phyloP scores from a whole-genome alignment of 2,113 vertebrate genomes.

The Uria lomvia region DNA sequence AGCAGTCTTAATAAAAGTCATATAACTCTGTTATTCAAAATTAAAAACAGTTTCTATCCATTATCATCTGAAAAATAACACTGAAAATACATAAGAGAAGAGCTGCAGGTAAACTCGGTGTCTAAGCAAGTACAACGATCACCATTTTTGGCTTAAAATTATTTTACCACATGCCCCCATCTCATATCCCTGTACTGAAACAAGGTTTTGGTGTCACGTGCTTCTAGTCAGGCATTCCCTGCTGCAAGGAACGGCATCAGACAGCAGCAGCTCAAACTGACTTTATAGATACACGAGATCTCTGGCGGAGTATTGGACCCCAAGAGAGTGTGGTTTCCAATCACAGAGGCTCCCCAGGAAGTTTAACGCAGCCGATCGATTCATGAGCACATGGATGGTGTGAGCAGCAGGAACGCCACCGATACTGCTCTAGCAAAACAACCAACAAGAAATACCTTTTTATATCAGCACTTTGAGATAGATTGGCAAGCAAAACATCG shows the following conservation, averaged over 20 bases:
- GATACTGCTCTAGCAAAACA: neutral
- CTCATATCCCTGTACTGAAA: neutral
- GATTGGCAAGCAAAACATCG: neutral
- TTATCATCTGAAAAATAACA: neutral
- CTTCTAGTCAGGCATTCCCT: neutral
- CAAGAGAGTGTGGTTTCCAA: neutral
- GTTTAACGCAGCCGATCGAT: neutral
- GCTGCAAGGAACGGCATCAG: neutral
- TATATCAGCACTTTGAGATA: neutral
- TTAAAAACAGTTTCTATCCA: neutral
- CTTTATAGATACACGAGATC: neutral
- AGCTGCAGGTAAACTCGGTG: neutral
- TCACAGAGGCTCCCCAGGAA: neutral
- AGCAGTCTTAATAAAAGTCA: neutral
- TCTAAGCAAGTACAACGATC: neutral
- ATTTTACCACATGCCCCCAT: neutral
- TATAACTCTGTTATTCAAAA: neutral
- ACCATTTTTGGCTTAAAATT: neutral
- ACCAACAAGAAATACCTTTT: neutral
- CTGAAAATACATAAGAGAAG: neutral
- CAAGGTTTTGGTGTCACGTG: no score
- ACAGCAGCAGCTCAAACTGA: neutral
- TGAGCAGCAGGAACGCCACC: neutral
- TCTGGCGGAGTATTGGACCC: neutral
- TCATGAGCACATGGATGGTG: rapidly evolving